A percentile compares a stretch with the other conserved stretches of the same genome.
These are phyloP conservation scores for Poecilia gillii DNA, from an alignment of 2,797 vertebrate genomes.

Conservation along the genomic window DNA sequence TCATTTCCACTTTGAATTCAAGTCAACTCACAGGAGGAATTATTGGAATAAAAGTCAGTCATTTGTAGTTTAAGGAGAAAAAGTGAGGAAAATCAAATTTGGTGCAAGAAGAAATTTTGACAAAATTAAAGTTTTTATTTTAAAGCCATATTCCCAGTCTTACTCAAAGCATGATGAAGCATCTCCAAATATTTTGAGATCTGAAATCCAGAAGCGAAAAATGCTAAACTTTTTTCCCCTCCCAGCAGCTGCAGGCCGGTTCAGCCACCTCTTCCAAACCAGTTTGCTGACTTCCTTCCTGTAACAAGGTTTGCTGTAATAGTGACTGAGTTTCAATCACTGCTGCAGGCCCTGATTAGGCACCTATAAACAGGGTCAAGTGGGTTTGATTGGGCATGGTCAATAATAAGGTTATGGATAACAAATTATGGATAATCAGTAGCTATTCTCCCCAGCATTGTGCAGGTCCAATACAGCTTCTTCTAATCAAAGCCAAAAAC, in stretches of 20 bases:
- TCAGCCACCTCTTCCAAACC: background rate
- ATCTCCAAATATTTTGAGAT: constrained; percentile 1
- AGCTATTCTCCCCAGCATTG: background rate
- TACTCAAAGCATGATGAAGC: background rate
- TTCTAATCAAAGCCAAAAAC: background rate
- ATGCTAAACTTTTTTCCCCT: background rate
- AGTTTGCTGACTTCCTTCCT: background rate
- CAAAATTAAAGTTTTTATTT: too few relatives aligned
- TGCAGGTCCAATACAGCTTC: background rate
- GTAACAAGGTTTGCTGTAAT: constrained; percentile 33
- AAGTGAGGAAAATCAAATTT: too few relatives aligned
- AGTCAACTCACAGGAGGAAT: too few relatives aligned
- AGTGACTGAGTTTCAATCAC: constrained; percentile 54
- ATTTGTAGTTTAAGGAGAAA: too few relatives aligned
- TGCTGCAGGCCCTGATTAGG: constrained; percentile 57
- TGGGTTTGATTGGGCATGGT: constrained; percentile 29
- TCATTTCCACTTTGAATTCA: too few relatives aligned
- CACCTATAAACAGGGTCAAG: constrained; percentile 45
- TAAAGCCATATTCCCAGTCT: too few relatives aligned
- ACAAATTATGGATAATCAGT: constrained; percentile 25
- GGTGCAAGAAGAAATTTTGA: too few relatives aligned
- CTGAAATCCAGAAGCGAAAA: background rate
- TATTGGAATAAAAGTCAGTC: too few relatives aligned
- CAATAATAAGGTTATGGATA: constrained; percentile 24
- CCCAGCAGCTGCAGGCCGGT: background rate